phyloP scores from a whole-genome alignment of 2,113 vertebrate species.

The Myiagra hebetior region DNA sequence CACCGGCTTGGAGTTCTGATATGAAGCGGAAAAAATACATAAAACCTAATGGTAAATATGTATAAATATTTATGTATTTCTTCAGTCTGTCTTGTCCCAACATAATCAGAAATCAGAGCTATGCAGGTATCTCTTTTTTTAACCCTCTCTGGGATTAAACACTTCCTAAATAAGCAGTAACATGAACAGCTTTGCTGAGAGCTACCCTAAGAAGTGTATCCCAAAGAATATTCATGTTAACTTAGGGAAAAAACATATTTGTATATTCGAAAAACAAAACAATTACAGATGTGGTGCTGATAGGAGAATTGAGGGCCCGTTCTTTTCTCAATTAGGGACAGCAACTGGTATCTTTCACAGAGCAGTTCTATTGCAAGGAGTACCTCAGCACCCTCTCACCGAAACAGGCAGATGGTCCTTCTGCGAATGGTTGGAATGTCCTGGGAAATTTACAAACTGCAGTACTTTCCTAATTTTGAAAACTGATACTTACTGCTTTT shows the following conservation, averaged over 20 bases:
- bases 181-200: background rate
- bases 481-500: background rate
- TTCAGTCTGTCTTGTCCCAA: background rate
- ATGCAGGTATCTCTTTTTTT: background rate
- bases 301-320: background rate
- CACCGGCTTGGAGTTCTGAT: background rate
- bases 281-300: background rate
- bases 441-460: background rate
- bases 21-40: background rate
- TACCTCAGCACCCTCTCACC: background rate
- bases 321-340: background rate
- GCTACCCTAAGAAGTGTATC: rapidly evolving
- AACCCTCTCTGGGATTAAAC: background rate
- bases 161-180: background rate
- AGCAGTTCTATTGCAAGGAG: background rate
- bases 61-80: background rate
- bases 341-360: background rate
- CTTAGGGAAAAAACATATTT: background rate
- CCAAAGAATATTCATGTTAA: background rate
- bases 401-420: background rate
- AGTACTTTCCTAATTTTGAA: background rate
- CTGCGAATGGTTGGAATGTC: background rate
- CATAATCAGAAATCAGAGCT: background rate
- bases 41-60: background rate
- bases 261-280: background rate